phyloP scores from a whole-genome alignment of 1,140 invertebrate genomes.

The Scaptomyza hsui region DNA sequence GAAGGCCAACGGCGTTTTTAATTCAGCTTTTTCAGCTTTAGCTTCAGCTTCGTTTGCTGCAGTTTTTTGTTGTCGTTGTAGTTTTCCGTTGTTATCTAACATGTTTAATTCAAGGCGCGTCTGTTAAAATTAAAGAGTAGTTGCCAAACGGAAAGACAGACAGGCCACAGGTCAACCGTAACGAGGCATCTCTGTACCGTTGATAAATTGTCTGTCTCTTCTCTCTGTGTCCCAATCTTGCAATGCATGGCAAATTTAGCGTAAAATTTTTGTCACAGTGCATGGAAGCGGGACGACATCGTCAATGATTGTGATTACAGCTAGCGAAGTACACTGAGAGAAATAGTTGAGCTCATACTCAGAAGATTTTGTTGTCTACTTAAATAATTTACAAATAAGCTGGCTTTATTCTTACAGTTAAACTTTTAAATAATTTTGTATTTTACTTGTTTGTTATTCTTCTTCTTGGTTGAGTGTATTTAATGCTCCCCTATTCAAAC shows the following conservation, averaged over 20 bases:
- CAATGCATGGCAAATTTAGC: slow-evolving; percentile 67
- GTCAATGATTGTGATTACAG: slow-evolving; percentile 70
- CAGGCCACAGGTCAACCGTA: slow-evolving; percentile 49
- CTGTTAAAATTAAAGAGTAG: slow-evolving; percentile 65
- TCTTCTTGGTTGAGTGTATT: neutral
- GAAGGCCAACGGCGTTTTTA: slow-evolving; percentile 55
- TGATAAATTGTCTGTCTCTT: slow-evolving; percentile 41
- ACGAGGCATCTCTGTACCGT: slow-evolving; percentile 44
- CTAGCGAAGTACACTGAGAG: neutral
- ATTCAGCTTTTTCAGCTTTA: slow-evolving; percentile 45
- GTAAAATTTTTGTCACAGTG: slow-evolving; percentile 70
- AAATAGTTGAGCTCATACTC: neutral
- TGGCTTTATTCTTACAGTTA: too few species aligned
- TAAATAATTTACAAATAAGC: too few species aligned
- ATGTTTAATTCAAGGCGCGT: slow-evolving; percentile 79
- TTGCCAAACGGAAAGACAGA: neutral
- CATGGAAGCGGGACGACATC: slow-evolving; percentile 41
- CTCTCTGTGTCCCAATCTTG: slow-evolving; percentile 2
- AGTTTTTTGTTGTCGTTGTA: slow-evolving; percentile 28
- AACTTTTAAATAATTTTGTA: neutral
- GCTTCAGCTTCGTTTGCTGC: slow-evolving; percentile 45
- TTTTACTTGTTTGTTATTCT: neutral
- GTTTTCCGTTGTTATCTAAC: slow-evolving; percentile 73
- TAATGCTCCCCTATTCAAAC: neutral
- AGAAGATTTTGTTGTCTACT: too few species aligned